Evolutionary conservation across 2,888 invertebrate genomes (phyloP).

Genomic region (Archips xylosteana): DNA sequence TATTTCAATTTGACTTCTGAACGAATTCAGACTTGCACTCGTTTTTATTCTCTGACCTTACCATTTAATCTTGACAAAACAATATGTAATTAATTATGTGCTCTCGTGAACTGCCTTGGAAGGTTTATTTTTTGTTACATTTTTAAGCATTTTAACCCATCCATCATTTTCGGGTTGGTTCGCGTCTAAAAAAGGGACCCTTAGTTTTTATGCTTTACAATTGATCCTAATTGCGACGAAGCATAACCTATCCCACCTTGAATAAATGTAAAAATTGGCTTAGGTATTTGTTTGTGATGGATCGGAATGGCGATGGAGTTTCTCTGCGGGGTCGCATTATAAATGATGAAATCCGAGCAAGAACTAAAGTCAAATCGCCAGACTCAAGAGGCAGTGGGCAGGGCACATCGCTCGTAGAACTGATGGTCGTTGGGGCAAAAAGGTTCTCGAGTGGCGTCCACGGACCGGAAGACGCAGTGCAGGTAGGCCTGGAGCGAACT

Average conservation of each 20-base stretch:
- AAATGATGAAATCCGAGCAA: no score
- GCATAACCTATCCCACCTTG: not conserved
- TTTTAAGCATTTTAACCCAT: constrained; percentile 17
- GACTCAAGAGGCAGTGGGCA: no score
- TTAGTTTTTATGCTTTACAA: constrained; percentile 17
- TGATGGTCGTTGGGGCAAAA: no score
- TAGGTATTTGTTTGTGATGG: no score
- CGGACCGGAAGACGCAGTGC: no score
- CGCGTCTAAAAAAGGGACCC: constrained; percentile 10
- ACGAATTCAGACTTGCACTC: not conserved
- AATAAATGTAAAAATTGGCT: not conserved
- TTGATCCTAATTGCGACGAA: constrained; percentile 1
- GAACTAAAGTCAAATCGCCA: no score
- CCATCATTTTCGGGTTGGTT: constrained; percentile 23
- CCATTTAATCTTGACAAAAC: constrained; percentile 8
- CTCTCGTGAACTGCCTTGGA: constrained; percentile 8
- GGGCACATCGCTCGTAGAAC: no score
- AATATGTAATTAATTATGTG: constrained; percentile 13
- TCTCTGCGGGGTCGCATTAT: no score
- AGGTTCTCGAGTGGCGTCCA: no score
- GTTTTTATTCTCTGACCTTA: not conserved
- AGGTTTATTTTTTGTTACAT: constrained; percentile 17
- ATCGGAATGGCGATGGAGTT: no score
- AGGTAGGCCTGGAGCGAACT: no score
- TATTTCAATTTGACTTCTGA: not conserved